Evolutionary conservation across 2,888 invertebrate genomes (phyloP).

Genomic region (Melieria omissa): DNA sequence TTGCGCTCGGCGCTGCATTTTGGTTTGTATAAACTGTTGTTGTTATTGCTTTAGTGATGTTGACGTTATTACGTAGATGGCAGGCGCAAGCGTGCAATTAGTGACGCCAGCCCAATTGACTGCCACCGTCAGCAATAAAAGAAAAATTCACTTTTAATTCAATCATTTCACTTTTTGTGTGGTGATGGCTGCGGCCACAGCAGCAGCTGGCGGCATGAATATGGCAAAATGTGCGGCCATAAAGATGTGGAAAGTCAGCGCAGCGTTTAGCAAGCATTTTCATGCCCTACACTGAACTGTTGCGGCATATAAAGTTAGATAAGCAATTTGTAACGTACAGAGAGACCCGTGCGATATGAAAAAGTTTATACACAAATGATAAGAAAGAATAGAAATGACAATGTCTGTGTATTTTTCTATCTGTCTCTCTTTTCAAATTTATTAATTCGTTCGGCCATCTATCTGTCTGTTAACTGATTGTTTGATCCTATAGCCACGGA

Average conservation of each 20-base stretch:
- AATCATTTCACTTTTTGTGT: constrained; percentile 32
- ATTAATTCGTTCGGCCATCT: no score
- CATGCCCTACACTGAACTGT: neutral
- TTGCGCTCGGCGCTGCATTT: constrained; percentile 31
- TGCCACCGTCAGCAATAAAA: neutral
- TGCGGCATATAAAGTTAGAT: no score
- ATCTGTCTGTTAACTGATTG: no score
- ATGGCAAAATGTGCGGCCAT: neutral
- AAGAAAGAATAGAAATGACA: no score
- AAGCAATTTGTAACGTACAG: no score
- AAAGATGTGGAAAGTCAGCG: constrained; percentile 1
- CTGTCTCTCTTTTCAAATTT: no score
- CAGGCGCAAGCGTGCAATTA: constrained; percentile 14
- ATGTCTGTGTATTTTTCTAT: no score
- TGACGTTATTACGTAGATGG: neutral
- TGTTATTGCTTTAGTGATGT: no score
- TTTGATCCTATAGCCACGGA: no score
- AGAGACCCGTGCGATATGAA: no score
- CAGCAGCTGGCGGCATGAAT: neutral
- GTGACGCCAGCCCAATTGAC: constrained; percentile 31
- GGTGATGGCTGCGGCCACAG: neutral
- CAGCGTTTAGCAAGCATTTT: constrained; percentile 17
- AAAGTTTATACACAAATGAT: no score
- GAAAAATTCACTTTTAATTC: constrained; percentile 25
- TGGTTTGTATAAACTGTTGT: neutral